Percentiles rank a stretch among this genome's conserved stretches.
Conservation (phyloP, 2,888 invertebrate species). For the Petrophora chlorosata region DNA sequence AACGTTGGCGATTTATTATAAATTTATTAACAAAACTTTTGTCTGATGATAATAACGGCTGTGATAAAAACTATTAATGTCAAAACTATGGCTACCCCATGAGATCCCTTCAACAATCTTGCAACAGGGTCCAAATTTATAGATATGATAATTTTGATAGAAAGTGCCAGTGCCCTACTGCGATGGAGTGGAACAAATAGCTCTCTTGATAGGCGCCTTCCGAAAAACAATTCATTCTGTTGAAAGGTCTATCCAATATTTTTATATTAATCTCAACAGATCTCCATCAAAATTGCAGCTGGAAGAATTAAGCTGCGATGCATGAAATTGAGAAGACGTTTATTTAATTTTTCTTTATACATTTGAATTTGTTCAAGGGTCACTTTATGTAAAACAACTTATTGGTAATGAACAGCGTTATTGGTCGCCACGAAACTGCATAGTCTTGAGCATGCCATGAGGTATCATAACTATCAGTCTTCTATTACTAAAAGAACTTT, state of each 20-base stretch:
- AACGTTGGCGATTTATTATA: too few relatives aligned
- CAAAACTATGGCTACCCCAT: constrained; percentile 40
- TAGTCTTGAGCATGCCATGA: too few relatives aligned
- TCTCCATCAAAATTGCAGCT: constrained; percentile 44
- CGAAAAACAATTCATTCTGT: constrained; percentile 63
- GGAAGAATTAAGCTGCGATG: constrained; percentile 20
- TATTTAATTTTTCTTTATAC: too few relatives aligned
- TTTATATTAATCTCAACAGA: constrained; percentile 27
- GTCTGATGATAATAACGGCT: constrained; percentile 2
- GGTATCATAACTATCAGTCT: too few relatives aligned
- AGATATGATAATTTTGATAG: constrained; percentile 78
- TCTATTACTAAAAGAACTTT: too few relatives aligned
- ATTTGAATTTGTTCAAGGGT: too few relatives aligned
- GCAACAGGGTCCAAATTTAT: constrained; percentile 60
- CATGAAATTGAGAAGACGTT: too few relatives aligned
- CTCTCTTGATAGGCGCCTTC: constrained; percentile 54
- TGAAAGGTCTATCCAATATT: constrained; percentile 34
- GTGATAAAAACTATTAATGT: neutral
- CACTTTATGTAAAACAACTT: too few relatives aligned
- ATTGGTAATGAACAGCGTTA: too few relatives aligned
- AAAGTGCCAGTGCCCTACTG: constrained; percentile 78
- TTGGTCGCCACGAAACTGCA: too few relatives aligned
- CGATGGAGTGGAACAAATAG: constrained; percentile 78
- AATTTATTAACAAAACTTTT: too few relatives aligned
- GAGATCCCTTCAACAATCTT: constrained; percentile 37